phyloP scores from a whole-genome alignment of 1,140 invertebrate genomes.

The Alviniconcha marisindica region DNA sequence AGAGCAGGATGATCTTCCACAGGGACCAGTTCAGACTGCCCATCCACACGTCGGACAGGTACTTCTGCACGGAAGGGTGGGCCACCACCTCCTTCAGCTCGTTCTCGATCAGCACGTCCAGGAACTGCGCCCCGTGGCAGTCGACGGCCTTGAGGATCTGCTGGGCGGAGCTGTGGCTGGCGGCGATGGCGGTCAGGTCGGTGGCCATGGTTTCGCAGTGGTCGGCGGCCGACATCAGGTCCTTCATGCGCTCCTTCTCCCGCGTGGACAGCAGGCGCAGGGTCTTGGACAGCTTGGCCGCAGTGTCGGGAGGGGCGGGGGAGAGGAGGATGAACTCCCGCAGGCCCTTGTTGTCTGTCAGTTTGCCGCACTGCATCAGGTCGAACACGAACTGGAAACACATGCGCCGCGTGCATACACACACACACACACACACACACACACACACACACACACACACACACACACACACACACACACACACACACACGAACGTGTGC shows the following conservation, averaged over 20 bases:
- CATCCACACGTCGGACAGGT: slow-evolving; percentile 86
- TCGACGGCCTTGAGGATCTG: slow-evolving; percentile 72
- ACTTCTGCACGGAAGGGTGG: slow-evolving; percentile 79
- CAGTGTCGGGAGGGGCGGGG: slow-evolving; percentile 97
- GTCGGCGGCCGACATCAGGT: slow-evolving; percentile 94
- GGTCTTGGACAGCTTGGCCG: slow-evolving; percentile 94
- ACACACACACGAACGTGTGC: too few relatives aligned
- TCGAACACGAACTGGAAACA: slow-evolving; percentile 94
- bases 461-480: too few relatives aligned
- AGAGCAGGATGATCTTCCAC: slow-evolving; percentile 95
- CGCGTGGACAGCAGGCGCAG: slow-evolving; percentile 86
- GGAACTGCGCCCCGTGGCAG: slow-evolving; percentile 88
- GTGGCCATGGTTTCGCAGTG: slow-evolving; percentile 98
- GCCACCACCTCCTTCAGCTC: slow-evolving; percentile 95
- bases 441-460: too few relatives aligned
- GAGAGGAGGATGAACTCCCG: slow-evolving; percentile 98
- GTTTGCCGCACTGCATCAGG: slow-evolving; percentile 98
- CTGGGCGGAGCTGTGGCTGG: slow-evolving; percentile 91
- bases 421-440: too few relatives aligned
- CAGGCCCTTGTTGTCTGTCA: slow-evolving; percentile 96
- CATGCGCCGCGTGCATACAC: too few relatives aligned
- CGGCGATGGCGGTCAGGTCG: slow-evolving; percentile 94
- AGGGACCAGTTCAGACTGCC: slow-evolving; percentile 96
- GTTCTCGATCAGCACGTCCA: slow-evolving; percentile 98
- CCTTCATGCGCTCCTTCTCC: slow-evolving; percentile 98